phyloP scores from a whole-genome alignment of 1,140 invertebrate species.

The Ridgeia piscesae region DNA sequence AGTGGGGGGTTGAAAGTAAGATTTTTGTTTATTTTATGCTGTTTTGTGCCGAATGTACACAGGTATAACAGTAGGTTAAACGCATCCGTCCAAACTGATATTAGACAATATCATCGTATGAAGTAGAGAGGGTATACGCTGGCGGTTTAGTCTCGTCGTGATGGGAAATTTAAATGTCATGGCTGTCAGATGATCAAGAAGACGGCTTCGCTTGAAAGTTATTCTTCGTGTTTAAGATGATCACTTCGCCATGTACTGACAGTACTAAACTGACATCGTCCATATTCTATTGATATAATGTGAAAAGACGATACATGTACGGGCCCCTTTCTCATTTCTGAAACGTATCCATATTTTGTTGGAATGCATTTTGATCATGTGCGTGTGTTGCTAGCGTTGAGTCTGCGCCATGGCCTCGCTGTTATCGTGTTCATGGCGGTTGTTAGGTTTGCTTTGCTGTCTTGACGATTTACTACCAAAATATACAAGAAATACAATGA shows the following conservation, averaged over 20 bases:
- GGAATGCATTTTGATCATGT: not conserved
- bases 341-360: not conserved
- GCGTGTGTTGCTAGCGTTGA: not conserved
- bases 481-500: not conserved
- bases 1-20: slow-evolving; percentile 3
- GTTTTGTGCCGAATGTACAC: not conserved
- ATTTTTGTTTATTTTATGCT: not conserved
- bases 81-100: not conserved
- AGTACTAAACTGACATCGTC: not conserved
- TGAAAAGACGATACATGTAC: not conserved
- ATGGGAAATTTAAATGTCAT: not conserved
- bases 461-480: not conserved
- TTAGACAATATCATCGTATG: not conserved
- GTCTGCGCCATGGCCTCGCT: not conserved
- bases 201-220: not conserved
- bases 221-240: not conserved
- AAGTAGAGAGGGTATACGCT: not conserved
- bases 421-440: not conserved
- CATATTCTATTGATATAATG: not conserved
- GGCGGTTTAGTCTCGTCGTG: not conserved
- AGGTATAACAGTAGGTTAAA: not conserved
- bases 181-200: not conserved
- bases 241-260: not conserved
- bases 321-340: not conserved
- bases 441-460: not conserved